Conservation (phyloP, 2,113 vertebrate genomes). For the Cyanocitta stelleri region DNA sequence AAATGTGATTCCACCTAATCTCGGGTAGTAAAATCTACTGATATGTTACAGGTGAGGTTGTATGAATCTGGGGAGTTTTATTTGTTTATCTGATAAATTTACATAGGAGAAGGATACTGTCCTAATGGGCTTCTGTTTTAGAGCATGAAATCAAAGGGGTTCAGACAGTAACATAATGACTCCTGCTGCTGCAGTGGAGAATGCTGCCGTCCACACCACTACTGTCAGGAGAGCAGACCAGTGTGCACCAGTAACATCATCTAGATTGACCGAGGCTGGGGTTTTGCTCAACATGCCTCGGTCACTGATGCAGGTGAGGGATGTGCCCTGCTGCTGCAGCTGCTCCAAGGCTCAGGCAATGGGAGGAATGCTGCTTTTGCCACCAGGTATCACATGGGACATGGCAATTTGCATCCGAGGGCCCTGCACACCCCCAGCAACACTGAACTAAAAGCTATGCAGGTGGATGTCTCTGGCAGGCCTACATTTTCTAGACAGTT, state of each 20-base stretch:
- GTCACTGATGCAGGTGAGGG: neutral
- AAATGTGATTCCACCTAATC: neutral
- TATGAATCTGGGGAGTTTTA: neutral
- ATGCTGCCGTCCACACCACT: neutral
- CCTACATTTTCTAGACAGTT: neutral
- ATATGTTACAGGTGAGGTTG: neutral
- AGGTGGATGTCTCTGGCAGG: neutral
- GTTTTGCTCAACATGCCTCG: neutral
- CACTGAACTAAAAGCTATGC: rapidly evolving
- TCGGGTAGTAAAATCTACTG: neutral
- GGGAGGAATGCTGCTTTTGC: neutral
- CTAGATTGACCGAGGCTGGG: neutral
- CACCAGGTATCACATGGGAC: constrained; percentile 27
- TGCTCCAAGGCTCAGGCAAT: neutral
- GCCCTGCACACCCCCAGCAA: neutral
- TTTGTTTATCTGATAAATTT: neutral
- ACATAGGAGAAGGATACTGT: neutral
- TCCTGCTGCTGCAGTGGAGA: neutral
- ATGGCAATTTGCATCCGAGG: neutral
- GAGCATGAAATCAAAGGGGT: neutral
- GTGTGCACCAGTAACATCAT: neutral
- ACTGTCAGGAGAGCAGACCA: neutral
- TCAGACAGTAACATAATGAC: neutral
- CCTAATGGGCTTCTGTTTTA: neutral
- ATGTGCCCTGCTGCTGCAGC: neutral